phyloP scores from a whole-genome alignment of 2,113 vertebrate genomes.

The Calidris pygmaea region DNA sequence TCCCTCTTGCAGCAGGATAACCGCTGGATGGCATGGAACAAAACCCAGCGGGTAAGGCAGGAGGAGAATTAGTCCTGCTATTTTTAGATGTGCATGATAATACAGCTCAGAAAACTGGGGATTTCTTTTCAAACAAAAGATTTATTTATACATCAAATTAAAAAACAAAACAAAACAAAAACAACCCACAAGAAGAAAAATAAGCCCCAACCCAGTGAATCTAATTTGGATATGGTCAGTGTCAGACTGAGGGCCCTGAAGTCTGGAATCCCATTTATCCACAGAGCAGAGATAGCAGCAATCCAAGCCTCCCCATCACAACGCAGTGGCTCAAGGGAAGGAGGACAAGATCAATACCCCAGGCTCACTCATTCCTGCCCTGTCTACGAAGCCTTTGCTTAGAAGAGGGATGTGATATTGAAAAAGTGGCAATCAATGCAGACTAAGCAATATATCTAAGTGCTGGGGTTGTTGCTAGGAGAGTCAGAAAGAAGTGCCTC shows the following conservation, averaged over 20 bases:
- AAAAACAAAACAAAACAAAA: not conserved
- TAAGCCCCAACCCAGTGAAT: constrained; percentile 10
- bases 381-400: not conserved
- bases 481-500: not conserved
- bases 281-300: constrained; percentile 47
- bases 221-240: constrained; percentile 14
- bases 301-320: constrained; percentile 19
- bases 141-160: constrained; percentile 52
- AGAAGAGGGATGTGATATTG: not conserved
- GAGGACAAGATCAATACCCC: not conserved
- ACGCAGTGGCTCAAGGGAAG: not conserved
- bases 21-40: not conserved
- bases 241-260: constrained; percentile 22
- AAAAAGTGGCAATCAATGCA: not conserved
- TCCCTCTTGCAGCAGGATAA: not conserved
- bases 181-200: not conserved
- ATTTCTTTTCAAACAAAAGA: constrained; percentile 52
- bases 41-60: constrained; percentile 38
- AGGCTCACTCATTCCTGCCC: constrained; percentile 9
- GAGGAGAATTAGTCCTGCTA: constrained; percentile 39
- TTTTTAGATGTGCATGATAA: constrained; percentile 43
- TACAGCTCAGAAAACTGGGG: constrained; percentile 53
- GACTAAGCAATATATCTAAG: not conserved
- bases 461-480: not conserved
- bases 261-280: constrained; percentile 14